Evolutionary conservation across 2,113 vertebrate species (phyloP).

Genomic region (Etheostoma spectabile): DNA sequence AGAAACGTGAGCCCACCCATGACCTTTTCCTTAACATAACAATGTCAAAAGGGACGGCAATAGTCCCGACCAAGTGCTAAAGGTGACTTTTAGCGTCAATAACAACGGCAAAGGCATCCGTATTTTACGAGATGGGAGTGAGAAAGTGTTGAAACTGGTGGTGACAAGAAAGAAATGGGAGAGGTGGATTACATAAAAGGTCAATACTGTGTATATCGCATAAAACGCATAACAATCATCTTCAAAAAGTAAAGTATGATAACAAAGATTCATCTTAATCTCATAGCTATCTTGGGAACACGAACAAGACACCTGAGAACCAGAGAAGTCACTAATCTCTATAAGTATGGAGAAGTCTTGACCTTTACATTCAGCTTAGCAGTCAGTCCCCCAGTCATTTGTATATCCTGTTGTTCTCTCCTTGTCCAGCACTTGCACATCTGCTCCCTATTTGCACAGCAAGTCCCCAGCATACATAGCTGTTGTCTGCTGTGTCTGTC

Average conservation of each 20-base stretch:
- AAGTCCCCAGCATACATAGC: not conserved
- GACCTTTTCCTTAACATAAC: too few relatives aligned
- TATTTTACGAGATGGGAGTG: too few relatives aligned
- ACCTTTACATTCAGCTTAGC: conserved; percentile 7
- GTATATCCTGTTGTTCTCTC: not conserved
- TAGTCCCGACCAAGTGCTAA: too few relatives aligned
- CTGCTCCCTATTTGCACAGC: not conserved
- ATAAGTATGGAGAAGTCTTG: not conserved
- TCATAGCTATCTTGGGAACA: not conserved
- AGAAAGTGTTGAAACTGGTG: not conserved
- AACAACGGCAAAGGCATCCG: too few relatives aligned
- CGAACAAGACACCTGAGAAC: not conserved
- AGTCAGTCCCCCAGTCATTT: not conserved
- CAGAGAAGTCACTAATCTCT: not conserved
- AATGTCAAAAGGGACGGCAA: too few relatives aligned
- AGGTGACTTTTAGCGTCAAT: too few relatives aligned
- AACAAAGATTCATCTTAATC: not conserved
- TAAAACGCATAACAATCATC: not conserved
- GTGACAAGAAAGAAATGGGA: conserved; percentile 6
- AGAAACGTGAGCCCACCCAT: too few relatives aligned
- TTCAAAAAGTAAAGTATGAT: not conserved
- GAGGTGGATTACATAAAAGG: conserved; percentile 1
- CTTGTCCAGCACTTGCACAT: not conserved
- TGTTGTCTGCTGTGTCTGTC: not conserved
- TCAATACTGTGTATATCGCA: not conserved